Evolutionary conservation across 2,888 invertebrate species (phyloP).

Genomic region (Sepioteuthis lessoniana): DNA sequence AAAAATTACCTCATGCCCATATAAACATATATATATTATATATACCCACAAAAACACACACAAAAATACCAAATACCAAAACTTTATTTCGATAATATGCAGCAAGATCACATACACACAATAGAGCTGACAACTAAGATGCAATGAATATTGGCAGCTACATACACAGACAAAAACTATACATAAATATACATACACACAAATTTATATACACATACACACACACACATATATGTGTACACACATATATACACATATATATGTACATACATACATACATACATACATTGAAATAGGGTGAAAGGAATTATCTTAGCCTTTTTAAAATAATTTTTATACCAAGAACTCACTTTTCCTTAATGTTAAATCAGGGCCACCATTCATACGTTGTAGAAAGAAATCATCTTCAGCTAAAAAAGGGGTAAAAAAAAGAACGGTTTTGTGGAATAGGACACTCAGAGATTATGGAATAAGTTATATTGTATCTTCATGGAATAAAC

Average conservation of each 20-base stretch:
- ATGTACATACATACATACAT: not conserved
- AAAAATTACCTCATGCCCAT: not conserved
- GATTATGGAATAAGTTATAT: not conserved
- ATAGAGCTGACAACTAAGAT: not conserved
- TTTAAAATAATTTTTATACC: not conserved
- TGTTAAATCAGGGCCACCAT: conserved; percentile 64
- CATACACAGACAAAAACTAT: not conserved
- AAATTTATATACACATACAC: not conserved
- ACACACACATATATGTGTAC: not conserved
- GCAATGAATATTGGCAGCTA: not conserved
- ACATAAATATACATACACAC: not conserved
- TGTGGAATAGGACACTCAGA: not conserved
- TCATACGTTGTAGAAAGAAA: conserved; percentile 63
- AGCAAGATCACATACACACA: not conserved
- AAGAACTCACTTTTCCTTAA: conserved; percentile 62
- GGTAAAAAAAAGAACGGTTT: not conserved
- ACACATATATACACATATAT: not conserved
- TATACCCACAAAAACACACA: not conserved
- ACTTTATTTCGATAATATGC: not conserved
- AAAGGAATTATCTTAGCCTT: not conserved
- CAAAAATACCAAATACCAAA: not conserved
- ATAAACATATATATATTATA: too few relatives aligned
- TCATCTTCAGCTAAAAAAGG: conserved; percentile 66
- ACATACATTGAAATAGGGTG: not conserved
- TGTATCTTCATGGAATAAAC: too few relatives aligned